Base-by-base conservation (phyloP, 2,113 vertebrate genomes). In the Paracanthobrama guichenoti region DNA sequence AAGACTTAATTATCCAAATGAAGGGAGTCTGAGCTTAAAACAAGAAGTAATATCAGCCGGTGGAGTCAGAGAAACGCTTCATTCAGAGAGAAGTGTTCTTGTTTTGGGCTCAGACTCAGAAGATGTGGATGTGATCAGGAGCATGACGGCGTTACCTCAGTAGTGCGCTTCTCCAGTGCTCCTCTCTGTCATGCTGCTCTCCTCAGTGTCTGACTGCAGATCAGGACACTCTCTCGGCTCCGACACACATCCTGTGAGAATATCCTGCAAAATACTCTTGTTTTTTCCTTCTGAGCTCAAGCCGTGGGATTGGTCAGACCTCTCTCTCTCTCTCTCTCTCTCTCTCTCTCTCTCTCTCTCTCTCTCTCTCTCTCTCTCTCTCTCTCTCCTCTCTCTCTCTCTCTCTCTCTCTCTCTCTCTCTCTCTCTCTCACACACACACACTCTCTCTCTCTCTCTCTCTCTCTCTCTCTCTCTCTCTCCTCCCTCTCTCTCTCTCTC, bases 201-300 rank as follows among this genome's bases (percentile, higher is more conserved):
- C 76, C 87, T 80, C 88, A 59, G 80, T 83, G 87, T 42, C 83
- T 86, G 13, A 4, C 13, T 50, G 13, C 14, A 16, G 48, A 13
- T 50, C 48, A 50, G 48, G 48, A 50, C 48, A 42, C 67, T 89
- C 90, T 91, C 88, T 85, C 76, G 71, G 66, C 89, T 84, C 90
- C 90, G 89, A 86, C 89, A 90, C 89, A 90, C 92, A 93, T 94
- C 93, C 93, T 94, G 93, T 93, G 91, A 92, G 89, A 94, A 93
- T 91, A 94, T 93, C 93, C 93, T 93, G 90, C 89, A 46, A n/a
- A 86, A 85, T 84, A 79, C 10, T 76, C 77, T 71, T 89, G 86
- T 86, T 85, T 74, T 88, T 91, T 89, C 79, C 84, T 48, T 85
- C 57, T 79, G 31, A 85, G 90, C 88, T 86, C 93, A 88, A 84